Conservation (phyloP, 2,797 vertebrate genomes). For the Spheniscus humboldti region DNA sequence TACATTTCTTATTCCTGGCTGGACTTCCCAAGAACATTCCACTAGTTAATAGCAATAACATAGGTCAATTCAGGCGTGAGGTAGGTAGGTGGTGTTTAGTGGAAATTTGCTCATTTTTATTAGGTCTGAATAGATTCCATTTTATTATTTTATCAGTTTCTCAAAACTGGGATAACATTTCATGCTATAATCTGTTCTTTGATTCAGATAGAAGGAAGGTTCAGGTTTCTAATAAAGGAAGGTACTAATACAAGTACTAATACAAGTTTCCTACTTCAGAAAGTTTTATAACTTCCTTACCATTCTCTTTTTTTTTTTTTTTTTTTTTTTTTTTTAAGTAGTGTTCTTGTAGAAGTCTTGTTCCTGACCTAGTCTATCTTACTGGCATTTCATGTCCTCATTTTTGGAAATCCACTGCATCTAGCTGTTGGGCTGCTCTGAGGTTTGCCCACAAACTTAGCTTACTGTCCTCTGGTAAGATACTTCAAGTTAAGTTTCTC, state of each 20-base stretch:
- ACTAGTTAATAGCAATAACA: constrained; percentile 8
- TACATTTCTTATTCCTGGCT: constrained; percentile 55
- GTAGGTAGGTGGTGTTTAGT: not conserved
- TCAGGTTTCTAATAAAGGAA: not conserved
- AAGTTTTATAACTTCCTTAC: not conserved
- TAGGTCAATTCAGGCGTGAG: not conserved
- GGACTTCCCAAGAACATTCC: constrained; percentile 25
- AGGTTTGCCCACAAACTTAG: not conserved
- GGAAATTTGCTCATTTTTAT: not conserved
- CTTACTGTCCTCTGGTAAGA: not conserved
- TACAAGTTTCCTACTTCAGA: not conserved
- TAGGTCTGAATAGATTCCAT: not conserved
- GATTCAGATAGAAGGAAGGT: not conserved
- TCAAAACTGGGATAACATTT: not conserved
- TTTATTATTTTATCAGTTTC: not conserved
- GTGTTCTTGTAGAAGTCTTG: not conserved
- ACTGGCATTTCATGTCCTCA: not conserved
- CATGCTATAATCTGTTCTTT: not conserved
- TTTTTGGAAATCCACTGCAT: not conserved
- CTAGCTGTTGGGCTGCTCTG: not conserved
- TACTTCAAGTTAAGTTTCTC: not conserved
- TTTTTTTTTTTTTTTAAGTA: not conserved
- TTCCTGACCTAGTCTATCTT: not conserved
- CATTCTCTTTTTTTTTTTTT: not conserved
- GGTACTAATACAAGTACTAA: not conserved